Evolutionary conservation across 2,113 vertebrate genomes (phyloP).

Genomic region (Mesitornis unicolor): DNA sequence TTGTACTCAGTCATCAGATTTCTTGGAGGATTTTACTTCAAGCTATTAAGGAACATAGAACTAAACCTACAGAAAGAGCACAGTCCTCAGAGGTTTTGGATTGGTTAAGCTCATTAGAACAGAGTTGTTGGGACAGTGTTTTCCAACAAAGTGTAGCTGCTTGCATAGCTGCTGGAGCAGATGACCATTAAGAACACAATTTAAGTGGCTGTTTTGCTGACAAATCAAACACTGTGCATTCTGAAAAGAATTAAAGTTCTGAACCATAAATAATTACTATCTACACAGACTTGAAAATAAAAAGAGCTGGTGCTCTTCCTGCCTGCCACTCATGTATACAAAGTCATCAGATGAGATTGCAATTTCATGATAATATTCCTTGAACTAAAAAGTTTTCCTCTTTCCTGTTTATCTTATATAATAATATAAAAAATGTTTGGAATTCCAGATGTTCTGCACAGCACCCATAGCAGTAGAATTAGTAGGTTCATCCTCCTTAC

Average conservation of each 20-base stretch:
- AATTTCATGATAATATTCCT: not conserved
- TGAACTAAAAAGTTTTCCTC: not conserved
- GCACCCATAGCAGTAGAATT: not conserved
- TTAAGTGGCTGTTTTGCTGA: not conserved
- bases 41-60: not conserved
- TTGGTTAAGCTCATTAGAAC: not conserved
- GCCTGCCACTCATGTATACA: not conserved
- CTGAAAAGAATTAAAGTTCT: not conserved
- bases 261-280: not conserved
- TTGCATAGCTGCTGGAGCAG: not conserved
- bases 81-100: not conserved
- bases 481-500: not conserved
- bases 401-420: not conserved
- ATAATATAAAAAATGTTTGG: not conserved
- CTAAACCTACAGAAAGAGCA: not conserved
- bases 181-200: not conserved
- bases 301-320: not conserved
- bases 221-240: not conserved
- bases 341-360: not conserved
- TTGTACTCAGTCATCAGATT: not conserved
- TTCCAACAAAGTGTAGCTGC: not conserved
- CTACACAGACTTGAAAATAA: not conserved
- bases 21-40: slow-evolving; percentile 7
- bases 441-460: not conserved
- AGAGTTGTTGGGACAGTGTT: not conserved